Conservation (phyloP, 92 coral and sea anemone genomes). For the Hydrozoanthus gracilis region DNA sequence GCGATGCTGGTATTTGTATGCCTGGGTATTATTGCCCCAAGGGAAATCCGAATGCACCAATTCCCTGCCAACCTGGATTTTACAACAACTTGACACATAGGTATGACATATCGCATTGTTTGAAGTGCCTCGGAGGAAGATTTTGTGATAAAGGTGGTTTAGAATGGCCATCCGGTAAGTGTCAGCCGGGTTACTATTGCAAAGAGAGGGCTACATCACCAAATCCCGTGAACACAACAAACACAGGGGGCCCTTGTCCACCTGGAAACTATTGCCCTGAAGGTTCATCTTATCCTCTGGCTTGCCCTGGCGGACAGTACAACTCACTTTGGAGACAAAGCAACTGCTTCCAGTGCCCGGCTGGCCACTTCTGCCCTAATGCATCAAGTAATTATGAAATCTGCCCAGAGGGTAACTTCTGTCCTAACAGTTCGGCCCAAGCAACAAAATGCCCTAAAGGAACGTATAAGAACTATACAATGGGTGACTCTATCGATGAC, state of each 20-base stretch:
- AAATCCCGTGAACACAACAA: conserved; percentile 83
- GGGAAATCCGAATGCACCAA: conserved; percentile 84
- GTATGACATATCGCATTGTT: conserved; percentile 66
- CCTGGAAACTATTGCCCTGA: conserved; percentile 89
- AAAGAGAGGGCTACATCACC: conserved; percentile 66
- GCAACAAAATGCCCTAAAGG: conserved; percentile 92
- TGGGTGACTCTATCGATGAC: conserved; percentile 76
- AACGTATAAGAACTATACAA: conserved; percentile 90
- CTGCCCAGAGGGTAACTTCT: conserved; percentile 84
- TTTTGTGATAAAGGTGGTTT: conserved; percentile 88
- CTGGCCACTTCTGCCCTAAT: conserved; percentile 95
- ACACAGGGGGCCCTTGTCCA: conserved; percentile 96
- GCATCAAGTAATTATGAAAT: conserved; percentile 82
- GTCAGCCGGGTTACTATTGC: conserved; percentile 94
- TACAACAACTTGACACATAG: conserved; percentile 86
- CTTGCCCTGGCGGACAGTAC: conserved; percentile 90
- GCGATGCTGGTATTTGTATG: conserved; percentile 96
- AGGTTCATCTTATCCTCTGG: conserved; percentile 82
- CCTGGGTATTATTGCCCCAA: conserved; percentile 84
- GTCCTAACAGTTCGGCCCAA: conserved; percentile 87
- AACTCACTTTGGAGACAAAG: conserved; percentile 90
- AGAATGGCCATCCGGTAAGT: conserved; percentile 90
- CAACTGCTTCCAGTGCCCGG: conserved; percentile 79
- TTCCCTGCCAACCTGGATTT: conserved; percentile 93
- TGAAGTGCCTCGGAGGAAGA: conserved; percentile 87